phyloP scores from a whole-genome alignment of 2,113 vertebrate species.

The Ursus arctos region DNA sequence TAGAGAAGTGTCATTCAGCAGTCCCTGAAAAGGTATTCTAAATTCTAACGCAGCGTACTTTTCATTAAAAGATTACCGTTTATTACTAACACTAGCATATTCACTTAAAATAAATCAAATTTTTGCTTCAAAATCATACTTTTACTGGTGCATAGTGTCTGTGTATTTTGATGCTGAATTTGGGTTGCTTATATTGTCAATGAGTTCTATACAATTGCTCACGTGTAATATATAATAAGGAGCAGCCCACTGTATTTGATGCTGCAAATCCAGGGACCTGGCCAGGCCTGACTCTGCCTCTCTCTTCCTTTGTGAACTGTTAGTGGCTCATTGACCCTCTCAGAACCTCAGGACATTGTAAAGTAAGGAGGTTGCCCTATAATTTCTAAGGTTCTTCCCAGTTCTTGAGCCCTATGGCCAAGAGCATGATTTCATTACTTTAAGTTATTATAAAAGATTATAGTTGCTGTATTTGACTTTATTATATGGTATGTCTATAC shows the following conservation, averaged over 20 bases:
- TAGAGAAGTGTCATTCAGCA: neutral
- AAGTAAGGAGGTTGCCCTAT: neutral
- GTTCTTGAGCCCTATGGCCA: neutral
- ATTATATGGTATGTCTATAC: neutral
- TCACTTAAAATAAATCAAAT: neutral
- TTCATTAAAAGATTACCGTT: neutral
- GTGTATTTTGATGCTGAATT: neutral
- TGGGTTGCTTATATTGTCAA: neutral
- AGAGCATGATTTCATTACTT: slow-evolving; percentile 13
- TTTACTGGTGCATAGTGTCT: neutral
- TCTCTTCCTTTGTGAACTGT: neutral
- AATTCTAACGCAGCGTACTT: neutral
- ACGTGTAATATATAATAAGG: neutral
- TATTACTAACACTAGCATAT: neutral
- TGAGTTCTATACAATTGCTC: neutral
- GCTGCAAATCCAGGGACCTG: neutral
- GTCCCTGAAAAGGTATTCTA: neutral
- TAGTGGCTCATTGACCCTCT: neutral
- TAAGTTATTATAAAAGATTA: slow-evolving; percentile 17
- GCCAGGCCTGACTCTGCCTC: neutral
- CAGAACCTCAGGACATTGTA: neutral
- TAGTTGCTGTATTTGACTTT: neutral
- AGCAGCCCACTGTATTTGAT: neutral
- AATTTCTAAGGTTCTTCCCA: neutral
- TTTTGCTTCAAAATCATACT: neutral